Conservation (phyloP, 1,140 invertebrate genomes). For the Drosophila equinoxialis region DNA sequence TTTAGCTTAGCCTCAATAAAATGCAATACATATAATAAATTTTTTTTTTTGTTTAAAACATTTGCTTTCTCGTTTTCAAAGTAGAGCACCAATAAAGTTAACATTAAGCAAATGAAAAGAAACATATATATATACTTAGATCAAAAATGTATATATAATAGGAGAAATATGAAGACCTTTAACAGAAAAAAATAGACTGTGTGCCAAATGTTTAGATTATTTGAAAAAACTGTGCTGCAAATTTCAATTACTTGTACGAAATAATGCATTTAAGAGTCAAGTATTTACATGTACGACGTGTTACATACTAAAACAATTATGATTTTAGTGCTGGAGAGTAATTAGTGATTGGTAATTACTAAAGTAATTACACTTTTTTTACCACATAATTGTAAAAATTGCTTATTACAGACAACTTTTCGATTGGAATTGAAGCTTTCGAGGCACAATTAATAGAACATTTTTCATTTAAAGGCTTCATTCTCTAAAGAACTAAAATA, state of each 20-base stretch:
- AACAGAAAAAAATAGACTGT: not conserved
- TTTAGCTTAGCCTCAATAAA: slow-evolving; percentile 74
- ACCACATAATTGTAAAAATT: not conserved
- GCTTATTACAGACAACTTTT: not conserved
- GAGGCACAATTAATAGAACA: not conserved
- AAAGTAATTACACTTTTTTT: not conserved
- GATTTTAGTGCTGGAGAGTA: not conserved
- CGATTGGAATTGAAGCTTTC: not conserved
- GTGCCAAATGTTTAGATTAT: not conserved
- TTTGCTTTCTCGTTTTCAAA: slow-evolving; percentile 42
- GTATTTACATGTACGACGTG: slow-evolving; percentile 1
- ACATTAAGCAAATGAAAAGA: slow-evolving; percentile 64
- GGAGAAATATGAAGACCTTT: not conserved
- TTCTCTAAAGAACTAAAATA: slow-evolving; percentile 6
- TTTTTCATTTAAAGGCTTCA: slow-evolving; percentile 16
- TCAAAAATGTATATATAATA: not conserved
- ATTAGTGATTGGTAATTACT: not conserved
- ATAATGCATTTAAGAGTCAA: not conserved
- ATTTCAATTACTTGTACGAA: not conserved
- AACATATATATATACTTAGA: slow-evolving; percentile 6
- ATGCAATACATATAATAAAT: slow-evolving; percentile 60
- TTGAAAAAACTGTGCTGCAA: not conserved
- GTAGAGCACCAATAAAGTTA: slow-evolving; percentile 76
- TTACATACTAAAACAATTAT: not conserved
- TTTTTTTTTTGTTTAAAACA: slow-evolving; percentile 21